Conservation (phyloP, 2,888 invertebrate species). For the Tenthredo scrophulariae region DNA sequence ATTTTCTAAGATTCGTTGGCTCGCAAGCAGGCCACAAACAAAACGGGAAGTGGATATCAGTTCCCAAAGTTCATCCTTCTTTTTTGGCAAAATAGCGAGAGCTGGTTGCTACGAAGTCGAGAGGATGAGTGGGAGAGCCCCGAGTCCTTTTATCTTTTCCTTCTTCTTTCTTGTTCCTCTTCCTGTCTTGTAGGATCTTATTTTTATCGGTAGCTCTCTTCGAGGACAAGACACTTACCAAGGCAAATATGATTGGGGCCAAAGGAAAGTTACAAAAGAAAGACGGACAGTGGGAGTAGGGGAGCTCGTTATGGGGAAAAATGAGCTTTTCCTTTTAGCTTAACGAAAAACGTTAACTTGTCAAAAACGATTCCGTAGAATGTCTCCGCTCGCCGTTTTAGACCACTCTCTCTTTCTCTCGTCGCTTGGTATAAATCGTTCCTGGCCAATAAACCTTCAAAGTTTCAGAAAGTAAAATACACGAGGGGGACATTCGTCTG, state of each 20-base stretch:
- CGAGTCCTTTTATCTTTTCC: constrained; percentile 28
- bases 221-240: constrained; percentile 45
- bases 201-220: constrained; percentile 42
- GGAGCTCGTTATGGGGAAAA: constrained; percentile 69
- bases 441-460: constrained; percentile 35
- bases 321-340: constrained; percentile 58
- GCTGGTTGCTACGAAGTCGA: constrained; percentile 50
- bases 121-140: constrained; percentile 33
- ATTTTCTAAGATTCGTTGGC: constrained; percentile 29
- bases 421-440: not conserved
- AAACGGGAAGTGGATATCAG: constrained; percentile 44
- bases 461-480: constrained; percentile 38
- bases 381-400: not conserved
- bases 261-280: constrained; percentile 58
- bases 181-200: constrained; percentile 50
- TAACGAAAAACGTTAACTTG: constrained; percentile 68
- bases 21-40: constrained; percentile 25
- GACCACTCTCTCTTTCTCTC: not conserved
- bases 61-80: constrained; percentile 31
- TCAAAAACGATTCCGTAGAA: constrained; percentile 56
- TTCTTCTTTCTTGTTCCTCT: constrained; percentile 32
- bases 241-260: constrained; percentile 63
- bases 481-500: constrained; percentile 30
- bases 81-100: constrained; percentile 18
- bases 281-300: constrained; percentile 53